Conservation (phyloP, 2,797 vertebrate species). For the Pseudocheirus occidentalis region DNA sequence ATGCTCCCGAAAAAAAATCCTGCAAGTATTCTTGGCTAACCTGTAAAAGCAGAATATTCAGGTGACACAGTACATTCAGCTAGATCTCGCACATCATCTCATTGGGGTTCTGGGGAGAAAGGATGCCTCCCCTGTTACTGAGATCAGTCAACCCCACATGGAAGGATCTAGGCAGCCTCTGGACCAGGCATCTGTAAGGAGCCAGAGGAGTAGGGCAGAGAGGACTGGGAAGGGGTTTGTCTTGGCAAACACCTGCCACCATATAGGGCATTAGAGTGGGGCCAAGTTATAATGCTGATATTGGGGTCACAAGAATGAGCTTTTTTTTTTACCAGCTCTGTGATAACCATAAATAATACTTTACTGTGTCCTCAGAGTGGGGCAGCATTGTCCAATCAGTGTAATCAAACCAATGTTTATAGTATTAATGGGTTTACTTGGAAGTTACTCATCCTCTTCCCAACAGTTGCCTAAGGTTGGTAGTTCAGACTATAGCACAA, state of each 20-base stretch:
- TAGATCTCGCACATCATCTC: not conserved
- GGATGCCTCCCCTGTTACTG: not conserved
- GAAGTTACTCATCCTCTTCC: not conserved
- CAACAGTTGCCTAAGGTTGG: not conserved
- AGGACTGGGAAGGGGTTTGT: not conserved
- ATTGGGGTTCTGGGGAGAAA: not conserved
- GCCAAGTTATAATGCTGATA: too few relatives aligned
- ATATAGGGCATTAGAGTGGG: not conserved
- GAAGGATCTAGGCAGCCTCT: not conserved
- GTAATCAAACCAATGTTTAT: not conserved
- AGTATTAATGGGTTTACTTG: not conserved
- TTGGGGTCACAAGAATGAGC: not conserved
- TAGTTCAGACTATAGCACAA: not conserved
- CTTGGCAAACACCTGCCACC: not conserved
- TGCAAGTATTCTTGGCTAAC: not conserved
- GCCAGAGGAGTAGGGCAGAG: not conserved
- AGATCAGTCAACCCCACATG: not conserved
- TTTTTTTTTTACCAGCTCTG: constrained; percentile 5
- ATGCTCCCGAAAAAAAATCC: fast-evolving
- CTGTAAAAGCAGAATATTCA: not conserved
- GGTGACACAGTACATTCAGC: not conserved
- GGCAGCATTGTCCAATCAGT: not conserved
- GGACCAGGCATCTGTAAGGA: not conserved
- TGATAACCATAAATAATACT: not conserved
- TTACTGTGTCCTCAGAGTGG: not conserved